Base-by-base conservation (phyloP, 2,888 invertebrate species). In the Drosophila eohydei region DNA sequence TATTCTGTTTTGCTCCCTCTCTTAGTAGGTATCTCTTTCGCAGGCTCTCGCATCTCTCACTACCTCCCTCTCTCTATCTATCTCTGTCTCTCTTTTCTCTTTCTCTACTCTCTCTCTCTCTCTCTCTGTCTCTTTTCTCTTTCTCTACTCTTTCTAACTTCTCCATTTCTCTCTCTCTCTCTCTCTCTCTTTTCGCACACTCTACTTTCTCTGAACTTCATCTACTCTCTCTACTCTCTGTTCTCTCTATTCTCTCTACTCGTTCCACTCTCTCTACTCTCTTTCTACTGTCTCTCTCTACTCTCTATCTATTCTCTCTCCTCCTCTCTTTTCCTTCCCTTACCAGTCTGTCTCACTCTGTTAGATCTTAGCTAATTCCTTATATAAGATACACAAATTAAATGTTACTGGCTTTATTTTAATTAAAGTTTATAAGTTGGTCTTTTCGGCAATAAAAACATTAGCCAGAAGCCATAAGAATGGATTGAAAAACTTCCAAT, bases 401-500 rank as follows among this genome's bases (percentile, higher is more conserved):
- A 54, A 43, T n/a, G 34, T 16, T 32, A 38, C n/a, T 56, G 38
- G 14, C 56, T 9, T 48, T 44, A 26, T 52, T 60, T 28, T 44
- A 48, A 34, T 43, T 46, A 8, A 34, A 34, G 8, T 21, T 21
- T 9, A 48, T 61, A 46, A 59, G 32, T 40, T 12, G 44, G 12
- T 41, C 57, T 34, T 51, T 36, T n/a, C 21, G 9, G 44, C 16
- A 14, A 63, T 68, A 21, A 57, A 72, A 78, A 36, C 9, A 12
- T 9, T 1, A 40, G 51, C 7, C 48, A 58, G 41, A 30, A 38
- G 28, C 60, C 48, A 54, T 28, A 66, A 69, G 16, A 78, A 70
- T 55, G 51, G 63, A 48, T 74, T 79, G 38, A 54, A 26, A 58
- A 79, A 74, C 70, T 61, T 60, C 54, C 12, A 55, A 62, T 65